Evolutionary conservation across 2,888 invertebrate species (phyloP).

Genomic region (Athetis lepigone): DNA sequence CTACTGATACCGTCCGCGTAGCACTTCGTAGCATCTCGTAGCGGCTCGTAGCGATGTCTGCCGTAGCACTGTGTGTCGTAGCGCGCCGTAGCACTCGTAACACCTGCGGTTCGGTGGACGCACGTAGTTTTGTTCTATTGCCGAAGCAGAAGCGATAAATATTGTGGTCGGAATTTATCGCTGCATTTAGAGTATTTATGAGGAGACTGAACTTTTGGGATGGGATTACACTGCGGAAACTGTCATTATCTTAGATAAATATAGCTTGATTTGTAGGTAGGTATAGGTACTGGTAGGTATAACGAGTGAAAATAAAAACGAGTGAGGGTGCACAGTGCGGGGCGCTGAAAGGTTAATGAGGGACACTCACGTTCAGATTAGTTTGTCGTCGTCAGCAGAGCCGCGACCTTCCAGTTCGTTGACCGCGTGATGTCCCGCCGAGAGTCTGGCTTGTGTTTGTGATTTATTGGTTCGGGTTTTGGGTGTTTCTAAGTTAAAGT

Average conservation of each 20-base stretch:
- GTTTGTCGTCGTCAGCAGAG: neutral
- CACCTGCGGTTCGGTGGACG: neutral
- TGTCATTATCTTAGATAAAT: neutral
- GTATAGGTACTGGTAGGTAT: too few relatives aligned
- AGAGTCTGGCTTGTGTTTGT: too few relatives aligned
- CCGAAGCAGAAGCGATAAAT: slow-evolving; percentile 6
- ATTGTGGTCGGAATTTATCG: slow-evolving; percentile 1
- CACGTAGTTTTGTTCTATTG: slow-evolving; percentile 12
- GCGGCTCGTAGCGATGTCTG: neutral
- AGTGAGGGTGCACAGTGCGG: neutral
- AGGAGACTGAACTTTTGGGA: neutral
- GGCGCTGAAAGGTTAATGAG: neutral
- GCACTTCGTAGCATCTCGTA: neutral
- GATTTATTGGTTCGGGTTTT: too few relatives aligned
- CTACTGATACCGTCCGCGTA: neutral
- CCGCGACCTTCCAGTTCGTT: neutral
- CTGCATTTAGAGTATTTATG: slow-evolving; percentile 3
- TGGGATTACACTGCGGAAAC: neutral
- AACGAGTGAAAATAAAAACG: neutral
- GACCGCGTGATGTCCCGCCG: too few relatives aligned
- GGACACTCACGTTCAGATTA: neutral
- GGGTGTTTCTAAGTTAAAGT: too few relatives aligned
- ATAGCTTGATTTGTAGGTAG: too few relatives aligned
- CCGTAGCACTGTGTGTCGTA: slow-evolving; percentile 4
- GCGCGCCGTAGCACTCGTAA: slow-evolving; percentile 1